Evolutionary conservation across 2,113 vertebrate genomes (phyloP).

Genomic region (Triplophysa siluroides): DNA sequence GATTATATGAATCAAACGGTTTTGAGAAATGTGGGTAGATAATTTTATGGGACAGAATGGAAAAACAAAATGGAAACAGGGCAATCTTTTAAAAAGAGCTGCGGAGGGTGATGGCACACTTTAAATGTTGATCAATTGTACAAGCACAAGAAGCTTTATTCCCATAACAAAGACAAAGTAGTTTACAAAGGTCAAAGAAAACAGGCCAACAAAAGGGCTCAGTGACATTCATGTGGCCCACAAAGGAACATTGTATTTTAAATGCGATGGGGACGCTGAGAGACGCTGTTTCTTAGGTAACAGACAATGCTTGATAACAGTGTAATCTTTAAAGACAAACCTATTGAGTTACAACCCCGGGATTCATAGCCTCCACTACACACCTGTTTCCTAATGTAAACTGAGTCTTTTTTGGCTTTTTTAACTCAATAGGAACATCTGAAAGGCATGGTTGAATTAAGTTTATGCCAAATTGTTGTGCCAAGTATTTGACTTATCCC

Average conservation of each 20-base stretch:
- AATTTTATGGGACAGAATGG: background rate
- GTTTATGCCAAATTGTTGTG: too few species aligned
- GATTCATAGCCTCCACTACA: constrained; percentile 11
- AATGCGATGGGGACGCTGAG: background rate
- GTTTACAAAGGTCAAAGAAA: background rate
- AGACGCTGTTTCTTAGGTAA: constrained; percentile 1
- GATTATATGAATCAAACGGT: background rate
- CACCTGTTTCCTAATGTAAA: constrained; percentile 11
- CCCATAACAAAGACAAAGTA: background rate
- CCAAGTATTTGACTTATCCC: background rate
- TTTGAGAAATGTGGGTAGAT: background rate
- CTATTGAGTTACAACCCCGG: background rate
- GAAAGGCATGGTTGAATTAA: too few species aligned
- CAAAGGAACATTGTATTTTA: constrained; percentile 35
- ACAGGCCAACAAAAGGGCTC: background rate
- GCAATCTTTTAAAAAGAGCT: background rate
- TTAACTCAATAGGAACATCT: too few species aligned
- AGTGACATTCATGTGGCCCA: constrained; percentile 7
- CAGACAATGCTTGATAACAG: background rate
- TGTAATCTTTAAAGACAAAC: background rate
- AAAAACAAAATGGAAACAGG: background rate
- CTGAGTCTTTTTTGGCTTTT: background rate
- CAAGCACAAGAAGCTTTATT: constrained; percentile 5
- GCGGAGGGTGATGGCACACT: background rate
- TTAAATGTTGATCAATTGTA: background rate